Evolutionary conservation across 2,888 invertebrate species (phyloP), one percentile per base, ranked within the genome.

Genomic region (Leucoma salicis): DNA sequence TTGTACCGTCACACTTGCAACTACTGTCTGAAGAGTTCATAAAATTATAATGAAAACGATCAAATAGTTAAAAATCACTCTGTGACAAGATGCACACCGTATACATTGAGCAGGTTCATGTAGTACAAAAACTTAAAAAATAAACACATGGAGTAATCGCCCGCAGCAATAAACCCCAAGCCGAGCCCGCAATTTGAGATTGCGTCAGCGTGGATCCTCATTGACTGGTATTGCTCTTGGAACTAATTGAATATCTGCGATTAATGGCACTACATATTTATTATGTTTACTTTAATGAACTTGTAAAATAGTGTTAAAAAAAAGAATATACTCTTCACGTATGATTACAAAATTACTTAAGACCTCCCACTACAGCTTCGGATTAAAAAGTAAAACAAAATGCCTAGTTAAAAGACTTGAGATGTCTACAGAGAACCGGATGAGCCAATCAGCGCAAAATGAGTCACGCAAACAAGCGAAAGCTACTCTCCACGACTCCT

Each of bases 11-110:
- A 57, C 35, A 52, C 59, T 54, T 44, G 47, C 43, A 45, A 57
- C 46, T 57, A 57, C 70, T 68, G 65, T 57, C 42, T 66, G 70
- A 73, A 74, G 46, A 55, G 53, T 58, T 53, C 54, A 76, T 78
- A 76, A 78, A 79, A 66, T 73, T 65, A 57, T 71, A 66, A 74
- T 69, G 57, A 66, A n/a, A n/a, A n/a, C n/a, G n/a, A n/a, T n/a
- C n/a, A n/a, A 70, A 70, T 74, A 67, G 64, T 78, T 79, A 77
- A 80, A 82, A 83, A 78, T 81, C 68, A 78, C 74, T 80, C 76
- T 79, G 80, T 78, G 78, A 81, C 74, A 76, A 82, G 78, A 80
- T 72, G 75, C 74, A n/a, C n/a, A n/a, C n/a, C 78, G 80, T 84
- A 84, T 78, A 79, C 80, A 83, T 80, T 83, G 79, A 82, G 76